Base-by-base conservation (phyloP, 2,113 vertebrate species). In the Sylvicapra grimmia region DNA sequence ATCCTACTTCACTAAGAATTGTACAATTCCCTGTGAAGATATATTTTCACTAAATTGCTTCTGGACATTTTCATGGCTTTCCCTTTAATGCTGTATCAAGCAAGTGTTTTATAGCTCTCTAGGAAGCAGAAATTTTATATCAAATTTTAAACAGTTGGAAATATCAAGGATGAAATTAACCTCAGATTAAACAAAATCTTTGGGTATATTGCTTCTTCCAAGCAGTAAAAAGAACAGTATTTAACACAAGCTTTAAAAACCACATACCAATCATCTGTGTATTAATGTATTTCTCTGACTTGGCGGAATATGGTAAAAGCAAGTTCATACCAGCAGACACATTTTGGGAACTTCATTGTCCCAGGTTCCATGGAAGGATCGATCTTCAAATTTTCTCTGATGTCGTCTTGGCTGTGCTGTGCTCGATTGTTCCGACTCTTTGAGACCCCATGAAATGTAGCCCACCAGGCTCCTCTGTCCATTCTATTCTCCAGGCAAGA, bases 11-110 rank as follows among this genome's bases (percentile, higher is more conserved):
- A 68, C 61, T 89, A 96, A 47, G 94, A 98, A 98, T 96, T 98
- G 95, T 98, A 97, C 91, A 96, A 92, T 96, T 98, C 58, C 85
- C 54, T 36, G 31, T 68, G 84, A 98, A 98, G 53, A 98, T 97
- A 98, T 98, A 98, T 98, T 98, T 98, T 98, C 95, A 89, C 83
- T 98, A 97, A 98, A 96, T 93, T 98, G 65, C 40, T 93, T 89
- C 36, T 14, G 97, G 98, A 97, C 97, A 98, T 97, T 97, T 98
- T 98, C 96, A 98, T 93, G 95, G 84, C 25, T 98, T 23, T 68
- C 97, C 77, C 25, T 89, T 97, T 98, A 98, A 97, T 75, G 61
- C 11, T 8, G 0, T 96, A 51, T 97, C 88, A 96, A 98, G 92
- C 94, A 97, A 97, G 12, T 95, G 5, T 93, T 98, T 83, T 31